Percentiles rank a stretch among this genome's conserved stretches.
Conservation (phyloP, 2,888 invertebrate genomes). For the Agrilus cyanescens region DNA sequence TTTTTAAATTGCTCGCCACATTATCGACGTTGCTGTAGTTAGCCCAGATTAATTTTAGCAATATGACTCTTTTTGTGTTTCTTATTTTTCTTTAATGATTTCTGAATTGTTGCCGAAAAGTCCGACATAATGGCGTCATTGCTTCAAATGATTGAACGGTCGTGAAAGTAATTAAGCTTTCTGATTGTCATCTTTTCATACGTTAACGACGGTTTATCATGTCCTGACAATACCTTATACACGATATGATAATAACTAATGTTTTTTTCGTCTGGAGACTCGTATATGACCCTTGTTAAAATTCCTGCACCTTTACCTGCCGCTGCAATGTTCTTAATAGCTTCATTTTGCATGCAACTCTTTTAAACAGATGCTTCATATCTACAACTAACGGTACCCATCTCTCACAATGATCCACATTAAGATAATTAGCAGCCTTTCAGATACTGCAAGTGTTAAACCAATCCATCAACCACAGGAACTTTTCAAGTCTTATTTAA, state of each 20-base stretch:
- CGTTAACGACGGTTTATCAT: slow-evolving; percentile 23
- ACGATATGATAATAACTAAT: slow-evolving; percentile 21
- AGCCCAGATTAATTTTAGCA: too few relatives aligned
- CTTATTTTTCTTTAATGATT: not conserved
- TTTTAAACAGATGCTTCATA: not conserved
- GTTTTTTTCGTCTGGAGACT: slow-evolving; percentile 12
- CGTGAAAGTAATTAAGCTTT: slow-evolving; percentile 23
- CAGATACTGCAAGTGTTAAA: too few relatives aligned
- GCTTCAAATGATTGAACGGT: slow-evolving; percentile 11
- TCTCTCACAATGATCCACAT: too few relatives aligned
- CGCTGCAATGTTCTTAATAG: slow-evolving; percentile 16
- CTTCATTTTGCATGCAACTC: slow-evolving; percentile 14
- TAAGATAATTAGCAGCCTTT: too few relatives aligned
- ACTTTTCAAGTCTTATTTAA: too few relatives aligned
- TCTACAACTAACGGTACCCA: too few relatives aligned
- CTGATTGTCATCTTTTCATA: slow-evolving; percentile 24
- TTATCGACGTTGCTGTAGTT: too few relatives aligned
- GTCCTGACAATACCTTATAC: slow-evolving; percentile 17
- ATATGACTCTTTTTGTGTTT: not conserved
- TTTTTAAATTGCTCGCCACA: too few relatives aligned
- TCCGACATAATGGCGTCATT: slow-evolving; percentile 9
- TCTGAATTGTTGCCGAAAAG: slow-evolving; percentile 9
- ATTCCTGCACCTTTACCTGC: slow-evolving; percentile 10
- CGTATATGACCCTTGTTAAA: slow-evolving; percentile 15
- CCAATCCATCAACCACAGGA: too few relatives aligned